A percentile compares a stretch with the other conserved stretches of the same genome.
Evolutionary conservation across 2,797 vertebrate genomes (phyloP).

Genomic region (Garrulus glandarius): DNA sequence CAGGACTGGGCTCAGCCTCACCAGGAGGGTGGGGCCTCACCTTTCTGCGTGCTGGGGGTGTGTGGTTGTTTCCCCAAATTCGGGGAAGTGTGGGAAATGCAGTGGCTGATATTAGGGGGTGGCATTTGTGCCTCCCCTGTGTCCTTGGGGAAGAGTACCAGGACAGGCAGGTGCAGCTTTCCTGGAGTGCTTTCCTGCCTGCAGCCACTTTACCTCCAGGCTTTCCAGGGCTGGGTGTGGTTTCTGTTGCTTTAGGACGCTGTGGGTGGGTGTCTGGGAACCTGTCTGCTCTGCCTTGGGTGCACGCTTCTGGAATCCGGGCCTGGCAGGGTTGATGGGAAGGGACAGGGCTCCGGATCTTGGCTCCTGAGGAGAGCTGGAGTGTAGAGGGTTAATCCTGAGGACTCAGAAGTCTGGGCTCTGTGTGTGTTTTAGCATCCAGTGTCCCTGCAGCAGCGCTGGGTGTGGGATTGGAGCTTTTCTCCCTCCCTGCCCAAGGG

Average conservation of each 20-base stretch:
- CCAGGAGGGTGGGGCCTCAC: not conserved
- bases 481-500: rapidly evolving
- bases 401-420: not conserved
- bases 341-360: not conserved
- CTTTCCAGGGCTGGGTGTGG: not conserved
- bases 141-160: not conserved
- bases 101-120: not conserved
- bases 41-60: not conserved
- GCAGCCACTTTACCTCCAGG: not conserved
- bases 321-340: not conserved
- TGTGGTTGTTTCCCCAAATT: rapidly evolving
- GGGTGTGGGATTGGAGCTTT: not conserved
- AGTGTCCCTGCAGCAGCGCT: not conserved
- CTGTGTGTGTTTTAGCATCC: rapidly evolving
- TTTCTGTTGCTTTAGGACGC: not conserved
- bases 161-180: not conserved
- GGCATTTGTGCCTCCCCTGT: not conserved
- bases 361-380: not conserved
- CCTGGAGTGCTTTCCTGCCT: not conserved
- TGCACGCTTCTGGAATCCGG: not conserved
- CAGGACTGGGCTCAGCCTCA: rapidly evolving
- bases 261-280: not conserved
- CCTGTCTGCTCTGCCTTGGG: not conserved
- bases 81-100: not conserved
- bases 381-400: not conserved